A percentile compares a stretch with the other conserved stretches of the same genome.
These are phyloP conservation scores for Huso huso DNA, from an alignment of 2,797 vertebrate species.

Conservation along the genomic window DNA sequence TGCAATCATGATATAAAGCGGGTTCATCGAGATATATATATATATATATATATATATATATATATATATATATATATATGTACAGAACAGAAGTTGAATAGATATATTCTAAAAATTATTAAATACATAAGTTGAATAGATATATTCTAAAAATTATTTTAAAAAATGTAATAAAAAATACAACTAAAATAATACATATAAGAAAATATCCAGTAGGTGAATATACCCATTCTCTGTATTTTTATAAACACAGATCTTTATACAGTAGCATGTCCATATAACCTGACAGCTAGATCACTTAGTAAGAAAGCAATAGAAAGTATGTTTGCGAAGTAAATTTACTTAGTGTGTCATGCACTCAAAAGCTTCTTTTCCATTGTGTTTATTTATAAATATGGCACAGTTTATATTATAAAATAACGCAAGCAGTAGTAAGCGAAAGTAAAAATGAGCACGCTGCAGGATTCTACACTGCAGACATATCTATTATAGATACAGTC, in stretches of 20 bases:
- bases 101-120: too few species aligned
- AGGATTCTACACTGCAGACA: slow-evolving; percentile 95
- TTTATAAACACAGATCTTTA: slow-evolving; percentile 25
- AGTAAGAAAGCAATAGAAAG: slow-evolving; percentile 50
- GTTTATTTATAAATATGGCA: slow-evolving; percentile 96
- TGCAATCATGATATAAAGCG: too few species aligned
- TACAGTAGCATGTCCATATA: not conserved
- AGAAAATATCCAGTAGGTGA: too few species aligned
- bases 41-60: not conserved
- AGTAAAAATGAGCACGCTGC: slow-evolving; percentile 92
- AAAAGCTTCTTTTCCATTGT: slow-evolving; percentile 78
- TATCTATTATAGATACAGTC: slow-evolving; percentile 64
- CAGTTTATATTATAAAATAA: slow-evolving; percentile 94
- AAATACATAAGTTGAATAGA: slow-evolving; percentile 38
- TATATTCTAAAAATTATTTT: too few species aligned
- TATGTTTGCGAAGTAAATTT: slow-evolving; percentile 87
- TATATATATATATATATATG: not conserved
- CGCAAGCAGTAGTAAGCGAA: slow-evolving; percentile 95
- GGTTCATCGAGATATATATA: too few species aligned
- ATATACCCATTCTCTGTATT: too few species aligned
- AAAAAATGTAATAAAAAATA: too few species aligned
- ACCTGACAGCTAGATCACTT: slow-evolving; percentile 6
- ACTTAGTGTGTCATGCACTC: slow-evolving; percentile 75
- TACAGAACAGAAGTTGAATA: slow-evolving; percentile 36
- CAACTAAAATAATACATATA: too few species aligned